phyloP scores from a whole-genome alignment of 2,888 invertebrate species.

The Lobophora halterata region DNA sequence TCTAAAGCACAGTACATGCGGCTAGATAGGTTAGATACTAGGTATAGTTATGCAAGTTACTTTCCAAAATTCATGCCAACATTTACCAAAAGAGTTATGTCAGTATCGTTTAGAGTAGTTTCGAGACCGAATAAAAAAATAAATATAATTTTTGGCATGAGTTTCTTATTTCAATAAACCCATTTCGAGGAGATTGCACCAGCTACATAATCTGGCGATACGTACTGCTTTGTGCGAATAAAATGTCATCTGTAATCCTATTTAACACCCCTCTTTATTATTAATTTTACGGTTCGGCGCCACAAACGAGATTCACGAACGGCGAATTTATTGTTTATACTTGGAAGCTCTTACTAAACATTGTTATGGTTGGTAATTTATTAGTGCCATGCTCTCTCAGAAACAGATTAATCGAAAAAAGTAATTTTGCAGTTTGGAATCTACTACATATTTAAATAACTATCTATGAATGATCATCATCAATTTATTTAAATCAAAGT shows the following conservation, averaged over 20 bases:
- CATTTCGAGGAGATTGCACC: slow-evolving; percentile 31
- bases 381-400: slow-evolving; percentile 5
- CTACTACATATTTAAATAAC: no score
- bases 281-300: slow-evolving; percentile 17
- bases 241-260: slow-evolving; percentile 18
- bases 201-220: slow-evolving; percentile 14
- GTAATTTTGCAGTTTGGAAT: no score
- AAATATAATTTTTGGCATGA: slow-evolving; percentile 35
- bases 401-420: no score
- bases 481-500: no score
- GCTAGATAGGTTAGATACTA: no score
- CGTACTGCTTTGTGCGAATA: slow-evolving; percentile 16
- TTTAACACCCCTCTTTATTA: slow-evolving; percentile 18
- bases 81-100: slow-evolving; percentile 26
- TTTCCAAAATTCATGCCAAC: slow-evolving; percentile 15
- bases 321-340: slow-evolving; percentile 12
- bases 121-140: slow-evolving; percentile 29
- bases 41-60: background rate
- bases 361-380: slow-evolving; percentile 14
- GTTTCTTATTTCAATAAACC: slow-evolving; percentile 33
- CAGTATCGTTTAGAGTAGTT: slow-evolving; percentile 27
- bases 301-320: slow-evolving; percentile 17
- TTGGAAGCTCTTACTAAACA: slow-evolving; percentile 5
- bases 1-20: no score
- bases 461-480: no score